A percentile compares a stretch with the other conserved stretches of the same genome.
Evolutionary conservation across 2,113 vertebrate genomes (phyloP).

Genomic region (Laterallus jamaicensis): DNA sequence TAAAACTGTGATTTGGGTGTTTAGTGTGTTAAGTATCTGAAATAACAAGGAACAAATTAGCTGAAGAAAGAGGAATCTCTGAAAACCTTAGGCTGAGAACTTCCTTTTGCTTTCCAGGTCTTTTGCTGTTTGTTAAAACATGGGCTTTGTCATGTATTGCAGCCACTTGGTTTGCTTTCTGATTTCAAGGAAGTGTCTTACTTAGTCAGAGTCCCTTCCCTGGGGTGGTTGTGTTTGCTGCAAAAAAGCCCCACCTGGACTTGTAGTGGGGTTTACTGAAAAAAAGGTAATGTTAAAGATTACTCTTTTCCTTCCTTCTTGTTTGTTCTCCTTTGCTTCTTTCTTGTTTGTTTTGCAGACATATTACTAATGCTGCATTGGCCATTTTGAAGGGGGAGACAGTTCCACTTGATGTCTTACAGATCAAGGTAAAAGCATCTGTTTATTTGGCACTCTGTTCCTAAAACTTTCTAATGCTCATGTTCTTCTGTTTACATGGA

Average conservation of each 20-base stretch:
- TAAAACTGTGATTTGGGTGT: not conserved
- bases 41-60: not conserved
- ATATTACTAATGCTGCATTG: constrained; percentile 89
- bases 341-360: constrained; percentile 69
- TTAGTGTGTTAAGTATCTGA: not conserved
- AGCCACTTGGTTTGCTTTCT: not conserved
- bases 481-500: not conserved
- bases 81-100: not conserved
- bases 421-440: constrained; percentile 87
- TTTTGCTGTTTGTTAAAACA: not conserved
- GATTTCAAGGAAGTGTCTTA: not conserved
- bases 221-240: not conserved
- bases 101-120: not conserved
- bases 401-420: constrained; percentile 90
- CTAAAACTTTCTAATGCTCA: not conserved
- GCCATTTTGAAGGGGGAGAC: constrained; percentile 94
- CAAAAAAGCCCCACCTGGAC: not conserved
- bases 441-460: not conserved
- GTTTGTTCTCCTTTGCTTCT: not conserved
- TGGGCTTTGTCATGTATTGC: not conserved
- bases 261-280: not conserved
- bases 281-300: not conserved
- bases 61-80: not conserved
- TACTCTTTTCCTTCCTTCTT: not conserved
- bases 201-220: not conserved